These are phyloP conservation scores for Tetranychus piercei DNA, from an alignment of 2,888 invertebrate genomes.

Conservation along the genomic window DNA sequence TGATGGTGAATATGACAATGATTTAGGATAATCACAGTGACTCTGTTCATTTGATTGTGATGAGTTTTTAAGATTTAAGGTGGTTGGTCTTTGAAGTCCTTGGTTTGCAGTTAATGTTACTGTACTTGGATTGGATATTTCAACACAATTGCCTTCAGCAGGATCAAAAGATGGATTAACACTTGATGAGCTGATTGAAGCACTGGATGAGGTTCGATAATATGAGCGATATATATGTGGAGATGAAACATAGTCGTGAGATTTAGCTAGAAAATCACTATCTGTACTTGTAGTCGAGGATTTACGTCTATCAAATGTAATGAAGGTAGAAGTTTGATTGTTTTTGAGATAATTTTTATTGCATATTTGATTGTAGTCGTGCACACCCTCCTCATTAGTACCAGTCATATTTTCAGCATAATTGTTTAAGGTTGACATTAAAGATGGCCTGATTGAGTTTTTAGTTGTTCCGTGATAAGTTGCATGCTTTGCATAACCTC, in stretches of 20 bases:
- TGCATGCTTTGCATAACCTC: conserved; percentile 9
- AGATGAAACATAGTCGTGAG: not conserved
- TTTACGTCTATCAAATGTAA: conserved; percentile 44
- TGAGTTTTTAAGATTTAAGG: not conserved
- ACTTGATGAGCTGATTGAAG: conserved; percentile 44
- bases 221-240: conserved; percentile 36
- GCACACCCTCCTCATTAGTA: conserved; percentile 43
- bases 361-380: not conserved
- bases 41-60: too few relatives aligned
- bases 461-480: conserved; percentile 22
- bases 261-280: conserved; percentile 37
- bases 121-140: conserved; percentile 11
- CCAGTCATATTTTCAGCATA: conserved; percentile 77
- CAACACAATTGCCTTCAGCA: conserved; percentile 35
- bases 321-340: conserved; percentile 28
- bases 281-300: conserved; percentile 50
- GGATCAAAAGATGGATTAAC: conserved; percentile 45
- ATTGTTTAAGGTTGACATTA: conserved; percentile 30
- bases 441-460: conserved; percentile 8
- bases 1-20: too few relatives aligned
- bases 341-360: conserved; percentile 35
- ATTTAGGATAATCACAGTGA: too few relatives aligned
- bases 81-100: conserved; percentile 11
- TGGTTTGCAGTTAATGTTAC: conserved; percentile 22
- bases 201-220: conserved; percentile 57